These are phyloP conservation scores for Cydia splendana DNA, from an alignment of 1,140 invertebrate species.

Conservation along the genomic window DNA sequence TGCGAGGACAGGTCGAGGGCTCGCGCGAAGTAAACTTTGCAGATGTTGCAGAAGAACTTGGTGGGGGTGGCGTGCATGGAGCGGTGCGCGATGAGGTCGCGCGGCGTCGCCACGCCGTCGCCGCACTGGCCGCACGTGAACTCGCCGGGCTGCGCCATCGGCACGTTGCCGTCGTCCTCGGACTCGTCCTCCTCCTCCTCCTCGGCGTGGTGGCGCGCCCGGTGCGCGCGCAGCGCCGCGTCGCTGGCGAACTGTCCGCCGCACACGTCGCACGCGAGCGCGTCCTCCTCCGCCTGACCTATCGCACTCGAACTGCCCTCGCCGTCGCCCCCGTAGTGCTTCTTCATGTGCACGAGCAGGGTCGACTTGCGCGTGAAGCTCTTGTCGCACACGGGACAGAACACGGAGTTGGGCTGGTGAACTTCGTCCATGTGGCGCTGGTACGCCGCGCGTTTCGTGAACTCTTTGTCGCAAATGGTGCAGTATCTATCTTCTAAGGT, in stretches of 20 bases:
- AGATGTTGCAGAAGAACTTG: constrained; percentile 80
- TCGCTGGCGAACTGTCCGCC: constrained; percentile 58
- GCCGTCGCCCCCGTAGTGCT: constrained; percentile 60
- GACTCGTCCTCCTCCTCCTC: constrained; percentile 62
- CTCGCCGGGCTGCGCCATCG: constrained; percentile 49
- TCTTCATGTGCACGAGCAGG: constrained; percentile 79
- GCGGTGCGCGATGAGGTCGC: constrained; percentile 73
- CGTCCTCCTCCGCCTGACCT: constrained; percentile 53
- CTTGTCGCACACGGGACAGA: constrained; percentile 80
- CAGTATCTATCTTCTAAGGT: constrained; percentile 78
- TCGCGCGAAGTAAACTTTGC: constrained; percentile 79
- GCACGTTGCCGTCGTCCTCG: constrained; percentile 50
- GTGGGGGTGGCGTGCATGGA: constrained; percentile 72
- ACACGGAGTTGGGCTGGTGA: constrained; percentile 63
- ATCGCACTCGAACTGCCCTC: constrained; percentile 25
- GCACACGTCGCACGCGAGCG: constrained; percentile 61
- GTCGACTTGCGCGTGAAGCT: constrained; percentile 79
- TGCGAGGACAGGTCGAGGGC: constrained; percentile 80
- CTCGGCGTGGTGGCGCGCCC: constrained; percentile 57
- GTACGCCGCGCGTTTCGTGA: constrained; percentile 79
- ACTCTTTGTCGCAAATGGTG: constrained; percentile 81
- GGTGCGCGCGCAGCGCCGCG: constrained; percentile 53
- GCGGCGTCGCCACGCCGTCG: constrained; percentile 71
- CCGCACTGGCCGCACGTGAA: constrained; percentile 76
- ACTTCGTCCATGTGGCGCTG: constrained; percentile 81